Percentiles rank a stretch among this genome's conserved stretches.
Conservation (phyloP, 2,797 vertebrate genomes). For the Amblyopsis hoosieri region DNA sequence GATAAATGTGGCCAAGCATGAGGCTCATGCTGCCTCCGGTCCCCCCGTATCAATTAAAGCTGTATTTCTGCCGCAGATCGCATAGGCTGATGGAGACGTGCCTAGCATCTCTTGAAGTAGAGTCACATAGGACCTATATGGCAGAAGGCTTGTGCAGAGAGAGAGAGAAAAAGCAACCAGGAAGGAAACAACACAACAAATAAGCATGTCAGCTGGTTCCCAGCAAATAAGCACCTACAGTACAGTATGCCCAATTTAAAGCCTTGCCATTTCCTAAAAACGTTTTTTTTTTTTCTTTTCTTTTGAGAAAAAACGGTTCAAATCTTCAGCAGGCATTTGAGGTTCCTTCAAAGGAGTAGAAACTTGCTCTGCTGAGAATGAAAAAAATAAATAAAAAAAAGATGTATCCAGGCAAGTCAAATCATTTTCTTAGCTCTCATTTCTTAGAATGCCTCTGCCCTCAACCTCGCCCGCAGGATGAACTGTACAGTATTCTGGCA, state of each 20-base stretch:
- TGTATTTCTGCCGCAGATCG: constrained; percentile 72
- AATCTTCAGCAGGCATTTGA: constrained; percentile 30
- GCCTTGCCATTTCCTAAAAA: constrained; percentile 48
- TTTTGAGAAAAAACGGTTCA: constrained; percentile 50
- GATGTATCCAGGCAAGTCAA: constrained; percentile 34
- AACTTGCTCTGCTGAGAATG: constrained; percentile 26
- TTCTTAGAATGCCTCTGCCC: constrained; percentile 54
- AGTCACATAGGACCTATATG: constrained; percentile 67
- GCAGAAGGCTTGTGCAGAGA: constrained; percentile 71
- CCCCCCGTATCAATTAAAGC: constrained; percentile 77
- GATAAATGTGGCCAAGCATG: constrained; percentile 40
- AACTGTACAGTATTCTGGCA: constrained; percentile 36
- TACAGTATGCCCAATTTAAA: constrained; percentile 49
- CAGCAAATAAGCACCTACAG: constrained; percentile 1
- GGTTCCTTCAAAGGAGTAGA: constrained; percentile 25
- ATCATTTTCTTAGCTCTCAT: constrained; percentile 56
- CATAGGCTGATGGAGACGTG: constrained; percentile 70
- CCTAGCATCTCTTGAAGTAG: constrained; percentile 71
- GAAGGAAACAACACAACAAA: constrained; percentile 65
- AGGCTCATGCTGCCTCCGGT: constrained; percentile 47
- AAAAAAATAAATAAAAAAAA: constrained; percentile 36
- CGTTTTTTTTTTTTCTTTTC: constrained; percentile 25
- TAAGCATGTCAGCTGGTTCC: constrained; percentile 32
- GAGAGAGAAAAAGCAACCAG: constrained; percentile 35
- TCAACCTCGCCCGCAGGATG: constrained; percentile 42